These are phyloP conservation scores for Astur gentilis DNA, from an alignment of 2,113 vertebrate species.

Conservation along the genomic window DNA sequence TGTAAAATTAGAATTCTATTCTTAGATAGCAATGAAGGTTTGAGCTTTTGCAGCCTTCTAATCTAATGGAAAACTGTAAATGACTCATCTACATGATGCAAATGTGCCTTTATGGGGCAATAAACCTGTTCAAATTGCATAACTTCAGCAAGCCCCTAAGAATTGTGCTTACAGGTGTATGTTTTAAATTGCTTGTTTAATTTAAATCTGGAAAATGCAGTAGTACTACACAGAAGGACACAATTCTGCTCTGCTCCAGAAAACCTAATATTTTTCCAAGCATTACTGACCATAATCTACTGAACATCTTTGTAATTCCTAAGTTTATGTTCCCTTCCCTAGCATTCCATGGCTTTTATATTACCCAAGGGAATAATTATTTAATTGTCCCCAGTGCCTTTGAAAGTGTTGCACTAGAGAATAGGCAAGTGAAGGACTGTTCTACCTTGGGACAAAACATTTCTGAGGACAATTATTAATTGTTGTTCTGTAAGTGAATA, in stretches of 20 bases:
- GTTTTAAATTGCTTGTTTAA: not conserved
- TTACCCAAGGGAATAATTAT: conserved; percentile 34
- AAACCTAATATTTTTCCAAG: not conserved
- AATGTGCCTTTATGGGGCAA: not conserved
- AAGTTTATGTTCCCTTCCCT: conserved; percentile 14
- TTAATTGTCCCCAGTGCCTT: conserved; percentile 48
- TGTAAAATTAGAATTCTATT: not conserved
- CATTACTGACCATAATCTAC: conserved; percentile 2
- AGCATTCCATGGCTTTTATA: conserved; percentile 41
- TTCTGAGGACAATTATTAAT: not conserved
- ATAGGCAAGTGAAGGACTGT: not conserved
- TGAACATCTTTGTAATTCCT: conserved; percentile 23
- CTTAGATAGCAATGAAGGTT: not conserved
- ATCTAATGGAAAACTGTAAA: not conserved
- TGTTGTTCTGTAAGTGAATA: not conserved
- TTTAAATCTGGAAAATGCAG: not conserved
- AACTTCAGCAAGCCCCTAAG: not conserved
- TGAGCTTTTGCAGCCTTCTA: not conserved
- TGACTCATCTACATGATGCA: not conserved
- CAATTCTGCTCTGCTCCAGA: not conserved
- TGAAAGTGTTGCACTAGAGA: not conserved
- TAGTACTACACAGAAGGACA: not conserved
- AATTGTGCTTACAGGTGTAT: not conserved
- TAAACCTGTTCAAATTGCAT: not conserved
- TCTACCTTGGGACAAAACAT: not conserved